Base-by-base conservation (phyloP, 2,888 invertebrate genomes). In the Halocaridina rubra region DNA sequence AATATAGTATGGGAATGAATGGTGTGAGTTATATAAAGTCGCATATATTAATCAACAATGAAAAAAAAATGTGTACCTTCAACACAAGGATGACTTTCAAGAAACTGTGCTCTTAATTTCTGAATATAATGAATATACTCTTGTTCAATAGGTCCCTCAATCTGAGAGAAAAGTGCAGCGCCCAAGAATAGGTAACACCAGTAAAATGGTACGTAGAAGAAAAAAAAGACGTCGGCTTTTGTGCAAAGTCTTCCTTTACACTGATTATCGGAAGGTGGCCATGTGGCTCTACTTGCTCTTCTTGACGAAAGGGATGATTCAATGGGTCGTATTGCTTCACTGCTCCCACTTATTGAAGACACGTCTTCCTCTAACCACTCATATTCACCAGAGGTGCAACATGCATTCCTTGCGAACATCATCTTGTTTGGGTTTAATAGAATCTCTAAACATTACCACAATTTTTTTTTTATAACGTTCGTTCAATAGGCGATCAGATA, bases 101-200 rank as follows among this genome's bases (percentile, higher is more conserved):
- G 69, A n/a, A 84, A 84, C 16, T 19, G 27, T 16, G 27, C 61
- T 10, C 46, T 59, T 64, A 33, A 39, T 10, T 30, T 16, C 61
- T 32, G 33, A 3, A 84, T 27, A 5, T 10, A 59, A 29, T 19
- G n/a, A 2, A 46, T 71, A 46, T 39, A 61, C 5, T n/a, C 24
- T 13, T 79, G 32, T 53, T 84, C 78, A 7, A 84, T 33, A 30
- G 84, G 84, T 1, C 79, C 79, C 30, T 84, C 84, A 16, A 84
- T 84, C 24, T 39, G 61, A 3, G 78, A 46, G 74, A 84, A 84
- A 72, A 84, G 72, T 16, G 22, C 24, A 13, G 84, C 84, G 3
- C 84, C 84, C 16, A 78, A n/a, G 78, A 84, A 84, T 7, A 84
- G 72, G 72, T 64, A 84, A n/a, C 29, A 53, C 84, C 78, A 79